These are phyloP conservation scores for Centropyge bicolor DNA, from an alignment of 2,797 vertebrate species.

Conservation along the genomic window DNA sequence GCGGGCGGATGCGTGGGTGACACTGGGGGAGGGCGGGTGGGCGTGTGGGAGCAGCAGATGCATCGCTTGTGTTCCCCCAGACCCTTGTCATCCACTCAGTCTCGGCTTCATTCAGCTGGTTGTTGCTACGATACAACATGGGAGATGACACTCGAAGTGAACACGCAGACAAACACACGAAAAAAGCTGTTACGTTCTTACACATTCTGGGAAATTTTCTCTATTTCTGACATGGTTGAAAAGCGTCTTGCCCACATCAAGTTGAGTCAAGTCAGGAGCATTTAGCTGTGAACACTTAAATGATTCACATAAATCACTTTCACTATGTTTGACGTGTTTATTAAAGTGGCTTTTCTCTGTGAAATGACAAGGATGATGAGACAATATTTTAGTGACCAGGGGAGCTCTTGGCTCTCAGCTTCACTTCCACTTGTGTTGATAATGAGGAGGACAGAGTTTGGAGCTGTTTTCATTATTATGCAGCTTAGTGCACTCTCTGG, in stretches of 20 bases:
- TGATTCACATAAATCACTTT: not conserved
- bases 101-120: constrained; percentile 53
- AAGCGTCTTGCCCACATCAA: constrained; percentile 10
- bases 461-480: constrained; percentile 61
- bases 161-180: constrained; percentile 29
- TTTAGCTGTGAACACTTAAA: not conserved
- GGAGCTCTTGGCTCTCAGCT: constrained; percentile 18
- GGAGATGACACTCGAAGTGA: constrained; percentile 58
- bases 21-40: constrained; percentile 49
- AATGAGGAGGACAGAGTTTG: constrained; percentile 41
- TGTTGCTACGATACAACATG: constrained; percentile 77
- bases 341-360: not conserved
- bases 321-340: not conserved
- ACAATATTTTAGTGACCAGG: constrained; percentile 13
- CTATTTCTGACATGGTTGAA: constrained; percentile 37
- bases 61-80: constrained; percentile 65
- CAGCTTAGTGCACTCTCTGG: constrained; percentile 39
- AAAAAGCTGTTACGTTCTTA: constrained; percentile 43
- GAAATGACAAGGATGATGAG: constrained; percentile 6
- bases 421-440: constrained; percentile 20
- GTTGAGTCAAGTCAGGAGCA: not conserved
- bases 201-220: constrained; percentile 19
- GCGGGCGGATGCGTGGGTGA: constrained; percentile 69
- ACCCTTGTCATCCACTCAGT: constrained; percentile 70
- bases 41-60: constrained; percentile 57